Base-by-base conservation (phyloP, 1,140 invertebrate genomes). In the Heliconius himera region DNA sequence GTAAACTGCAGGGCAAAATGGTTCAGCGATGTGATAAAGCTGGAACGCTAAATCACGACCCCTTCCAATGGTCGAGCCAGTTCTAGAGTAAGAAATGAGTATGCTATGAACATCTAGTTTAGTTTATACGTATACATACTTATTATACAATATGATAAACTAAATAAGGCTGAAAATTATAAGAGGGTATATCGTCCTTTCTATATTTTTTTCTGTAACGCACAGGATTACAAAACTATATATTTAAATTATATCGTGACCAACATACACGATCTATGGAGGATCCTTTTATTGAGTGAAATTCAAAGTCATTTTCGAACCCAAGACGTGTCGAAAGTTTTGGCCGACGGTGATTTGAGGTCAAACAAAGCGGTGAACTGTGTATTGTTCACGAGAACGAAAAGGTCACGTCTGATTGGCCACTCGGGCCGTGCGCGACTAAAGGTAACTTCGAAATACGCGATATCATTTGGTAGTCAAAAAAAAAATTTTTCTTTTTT, bases 341-440 rank as follows among this genome's bases (percentile, higher is more conserved):
- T 74, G 79, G 83, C 81, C 85, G 82, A 81, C 71, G 77, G 41
- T 3, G 79, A 85, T 87, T 80, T 80, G 82, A 79, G 83, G 87
- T 88, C 83, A 84, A 88, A 85, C 80, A 82, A 84, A 79, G 80
- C 82, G 82, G 60, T 83, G 80, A 87, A 87, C 81, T 84, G 83
- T 75, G 74, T 80, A 91, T 91, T 93, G 91, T 93, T 93, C 87
- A 79, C 77, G 60, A 66, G 60, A 66, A 66, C 60, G 54, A 76
- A 92, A 91, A 91, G 90, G 91, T 93, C 91, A 91, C 86, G 89
- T 83, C 83, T 89, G 81, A 81, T 84, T 79, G 81, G 81, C 73
- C 66, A 81, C 76, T 77, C 51, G 75, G 78, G 80, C 78, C 84
- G 74, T 82, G 77, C 89, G 86, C 82, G 85, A 88, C 88, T 84